Evolutionary conservation across 1,140 invertebrate species (phyloP), one percentile per base, ranked within the genome.

Genomic region (Myzus persicae): DNA sequence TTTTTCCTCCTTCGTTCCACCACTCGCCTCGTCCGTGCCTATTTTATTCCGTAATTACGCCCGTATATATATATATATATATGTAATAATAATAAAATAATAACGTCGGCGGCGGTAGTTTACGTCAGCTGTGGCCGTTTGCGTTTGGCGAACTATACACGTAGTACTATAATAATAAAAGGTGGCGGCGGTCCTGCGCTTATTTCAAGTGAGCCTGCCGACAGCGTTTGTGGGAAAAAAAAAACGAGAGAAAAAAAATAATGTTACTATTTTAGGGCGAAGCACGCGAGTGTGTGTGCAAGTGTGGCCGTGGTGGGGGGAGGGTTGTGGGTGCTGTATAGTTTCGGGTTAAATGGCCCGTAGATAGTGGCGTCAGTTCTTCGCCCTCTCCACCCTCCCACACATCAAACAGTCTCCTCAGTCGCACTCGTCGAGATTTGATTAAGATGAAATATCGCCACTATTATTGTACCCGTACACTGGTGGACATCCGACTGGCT

Each of bases 111-210:
- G 84, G 26, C 38, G 89, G 89, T 76, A 90, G 48, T 90, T 90
- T 90, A 90, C 48, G 51, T 54, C 89, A 90, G 48, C 89, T 90
- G 89, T 90, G 89, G 48, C 89, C 89, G 48, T 90, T 59, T 40
- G 89, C 89, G 54, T 85, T 42, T 42, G 82, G 40, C 40, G 84
- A 31, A 85, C 24, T 76, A 44, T 42, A 42, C 42, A 22, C 48
- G 48, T 51, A 51, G 3, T 22, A 22, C 24, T 85, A 44, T n/a
- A 84, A 84, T 84, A 85, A 44, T 42, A 85, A 85, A 85, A 85
- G 84, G 40, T 85, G 26, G 84, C 26, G 59, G 31, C 59, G 11
- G 59, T 67, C 59, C 59, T 67, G 8, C 59, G 14, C 59, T 31
- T 26, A 31, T 44, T 42, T 85, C 84, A 20, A 31, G 40, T 26